Base-by-base conservation (phyloP, 1,140 invertebrate genomes). In the Trichonephila clavipes region DNA sequence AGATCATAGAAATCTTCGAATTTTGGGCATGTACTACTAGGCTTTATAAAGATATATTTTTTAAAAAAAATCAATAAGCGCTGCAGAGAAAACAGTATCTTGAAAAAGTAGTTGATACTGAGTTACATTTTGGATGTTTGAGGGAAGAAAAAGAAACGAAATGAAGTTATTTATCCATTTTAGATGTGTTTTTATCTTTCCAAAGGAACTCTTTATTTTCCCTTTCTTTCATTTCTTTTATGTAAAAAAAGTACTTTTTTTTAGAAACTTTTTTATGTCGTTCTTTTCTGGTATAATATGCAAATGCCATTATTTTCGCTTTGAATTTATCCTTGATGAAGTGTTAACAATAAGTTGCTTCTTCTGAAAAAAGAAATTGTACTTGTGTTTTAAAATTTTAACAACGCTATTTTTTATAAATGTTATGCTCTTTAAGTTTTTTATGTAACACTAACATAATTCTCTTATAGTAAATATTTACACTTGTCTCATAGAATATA, bases 101-200 rank as follows among this genome's bases (percentile, higher is more conserved):
- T 16, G 34, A 14, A 77, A 77, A 77, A 40, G 72, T 40, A 77
- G 24, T 77, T 77, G 72, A 77, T 77, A 77, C 40, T 77, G 72
- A 77, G 34, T 77, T 77, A 40, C 72, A 77, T 10, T 77, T 77
- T 77, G 6, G 24, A 34, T 77, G 34, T 77, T 77, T 77, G 28
- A 77, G 24, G 34, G 28, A 19, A 6, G 16, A 51, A 51, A 51
- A 51, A 44, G 7, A 44, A 51, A 51, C 34, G 72, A 16, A 77
- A 77, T 77, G 72, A 40, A 77, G 72, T 77, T 77, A 77, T 77
- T 34, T 77, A 3, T 40, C 69, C 10, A 10, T 77, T 77, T 77
- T 40, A 77, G 14, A 28, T 77, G 40, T 77, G 14, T 40, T 40
- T 77, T 40, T 4, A 14, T 16, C n/a, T 72, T 40, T 14, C 2